Base-by-base conservation (phyloP, 2,113 vertebrate species). In the Ardeotis arabs region DNA sequence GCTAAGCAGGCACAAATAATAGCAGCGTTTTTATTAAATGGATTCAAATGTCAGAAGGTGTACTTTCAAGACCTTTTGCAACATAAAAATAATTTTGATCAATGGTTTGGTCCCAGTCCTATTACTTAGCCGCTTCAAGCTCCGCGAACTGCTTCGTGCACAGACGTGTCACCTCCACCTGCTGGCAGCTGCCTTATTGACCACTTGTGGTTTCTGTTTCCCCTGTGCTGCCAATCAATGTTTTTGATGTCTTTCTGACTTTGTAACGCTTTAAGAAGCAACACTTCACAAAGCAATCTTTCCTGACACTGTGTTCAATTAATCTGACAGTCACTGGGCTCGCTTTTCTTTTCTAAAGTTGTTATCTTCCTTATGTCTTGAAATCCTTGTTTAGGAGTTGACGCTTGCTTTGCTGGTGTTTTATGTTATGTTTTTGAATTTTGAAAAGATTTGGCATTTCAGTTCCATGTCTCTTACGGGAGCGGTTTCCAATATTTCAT, bases 301-400 rank as follows among this genome's bases (percentile, higher is more conserved):
- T 75, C 79, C 84, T 88, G 93, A 87, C 94, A 87, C 79, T 88
- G 81, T 87, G 92, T 95, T 97, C 93, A 96, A 96, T 97, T 95
- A 96, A 92, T 96, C 84, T 96, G 95, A 94, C 96, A 96, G 95
- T 84, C 89, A 79, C 62, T 87, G 91, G 90, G 85, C 95, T 96
- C 15, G 18, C 80, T 95, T 96, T 91, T 76, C 95, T 83, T 92
- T 91, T 84, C 93, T 83, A 35, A 97, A 96, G 79, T 91, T 81
- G 79, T 93, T 95, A 87, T 91, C 89, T 91, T 89, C 93, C 90
- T 72, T 93, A 75, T 68, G 87, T 78, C 82, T 90, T 74, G 53
- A 95, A 95, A 94, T 93, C 74, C 86, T 89, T 87, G 79, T 91
- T 93, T 89, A 56, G 79, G 68, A 95, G 59, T 25, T 41, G 78